These are phyloP conservation scores for Apis dorsata DNA, from an alignment of 1,140 invertebrate species.

Conservation along the genomic window DNA sequence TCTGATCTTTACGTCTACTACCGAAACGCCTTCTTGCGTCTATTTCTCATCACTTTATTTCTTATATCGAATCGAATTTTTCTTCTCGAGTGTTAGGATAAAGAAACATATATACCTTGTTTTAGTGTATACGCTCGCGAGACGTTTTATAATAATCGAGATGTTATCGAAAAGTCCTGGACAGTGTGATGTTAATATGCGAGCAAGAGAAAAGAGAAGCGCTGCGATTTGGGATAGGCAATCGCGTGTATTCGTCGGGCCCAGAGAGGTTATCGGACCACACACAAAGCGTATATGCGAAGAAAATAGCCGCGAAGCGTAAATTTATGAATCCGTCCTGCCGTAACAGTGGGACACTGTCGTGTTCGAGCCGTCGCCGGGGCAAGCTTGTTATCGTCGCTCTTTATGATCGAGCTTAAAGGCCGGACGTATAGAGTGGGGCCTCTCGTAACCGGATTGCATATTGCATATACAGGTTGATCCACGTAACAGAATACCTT, in stretches of 20 bases:
- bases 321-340: slow-evolving; percentile 63
- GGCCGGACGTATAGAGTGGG: slow-evolving; percentile 27
- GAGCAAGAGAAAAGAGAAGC: not conserved
- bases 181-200: slow-evolving; percentile 47
- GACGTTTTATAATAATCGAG: slow-evolving; percentile 47
- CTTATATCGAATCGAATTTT: not conserved
- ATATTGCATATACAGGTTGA: slow-evolving; percentile 47
- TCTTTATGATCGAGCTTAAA: slow-evolving; percentile 67
- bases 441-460: slow-evolving; percentile 52
- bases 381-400: slow-evolving; percentile 57
- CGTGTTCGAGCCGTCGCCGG: slow-evolving; percentile 42
- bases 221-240: slow-evolving; percentile 6
- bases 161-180: slow-evolving; percentile 33
- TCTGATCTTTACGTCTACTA: too few species aligned
- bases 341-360: slow-evolving; percentile 61
- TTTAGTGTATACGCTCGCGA: not conserved
- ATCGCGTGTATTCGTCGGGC: slow-evolving; percentile 11
- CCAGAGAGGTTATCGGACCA: slow-evolving; percentile 53
- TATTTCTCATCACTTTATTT: too few species aligned
- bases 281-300: slow-evolving; percentile 40
- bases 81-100: not conserved
- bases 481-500: not conserved
- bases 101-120: not conserved
- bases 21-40: too few species aligned
- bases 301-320: slow-evolving; percentile 57